Base-by-base conservation (phyloP, 2,888 invertebrate genomes). In the Sarcophaga variegata region DNA sequence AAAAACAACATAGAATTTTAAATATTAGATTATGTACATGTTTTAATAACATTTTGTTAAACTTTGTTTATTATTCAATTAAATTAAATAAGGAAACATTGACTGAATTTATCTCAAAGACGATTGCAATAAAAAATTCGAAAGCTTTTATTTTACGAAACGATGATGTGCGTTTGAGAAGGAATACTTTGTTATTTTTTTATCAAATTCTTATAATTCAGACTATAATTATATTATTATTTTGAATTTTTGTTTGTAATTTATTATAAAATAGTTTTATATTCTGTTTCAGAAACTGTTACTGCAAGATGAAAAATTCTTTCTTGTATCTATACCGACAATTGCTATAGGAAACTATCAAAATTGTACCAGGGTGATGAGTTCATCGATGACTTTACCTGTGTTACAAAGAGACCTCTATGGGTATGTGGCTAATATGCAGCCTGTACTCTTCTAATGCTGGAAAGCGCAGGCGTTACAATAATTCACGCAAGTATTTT, bases 291-390 rank as follows among this genome's bases (percentile, higher is more conserved):
- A 12, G 20, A 12, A 62, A 25, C 10, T 45, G 45, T 64, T 27
- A 66, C n/a, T 84, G 72, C 70, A 84, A 78, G 17, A 63, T 85
- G 85, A 89, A 90, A 90, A 89, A 71, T 72, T 47, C 78, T 86
- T 86, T 85, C 89, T 66, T 89, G 88, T 90, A 88, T 89, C 88
- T 89, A 89, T 79, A 89, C 88, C 88, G 88, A 81, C 78, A 83
- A 88, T 89, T 89, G 89, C 85, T 86, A 83, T 59, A 76, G 45
- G 70, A 88, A 88, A 89, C 85, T 87, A 89, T 86, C 54, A 60
- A 86, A 74, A 14, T 85, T 82, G 20, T 85, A 76, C 64, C 77
- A 76, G 67, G 75, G 14, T 78, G 83, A 77, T 75, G 80, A 88
- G 88, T 90, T 90, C 88, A 89, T 86, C 83, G 27, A 72, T 81